Evolutionary conservation across 2,888 invertebrate species (phyloP).

Genomic region (Andrena trimmerana): DNA sequence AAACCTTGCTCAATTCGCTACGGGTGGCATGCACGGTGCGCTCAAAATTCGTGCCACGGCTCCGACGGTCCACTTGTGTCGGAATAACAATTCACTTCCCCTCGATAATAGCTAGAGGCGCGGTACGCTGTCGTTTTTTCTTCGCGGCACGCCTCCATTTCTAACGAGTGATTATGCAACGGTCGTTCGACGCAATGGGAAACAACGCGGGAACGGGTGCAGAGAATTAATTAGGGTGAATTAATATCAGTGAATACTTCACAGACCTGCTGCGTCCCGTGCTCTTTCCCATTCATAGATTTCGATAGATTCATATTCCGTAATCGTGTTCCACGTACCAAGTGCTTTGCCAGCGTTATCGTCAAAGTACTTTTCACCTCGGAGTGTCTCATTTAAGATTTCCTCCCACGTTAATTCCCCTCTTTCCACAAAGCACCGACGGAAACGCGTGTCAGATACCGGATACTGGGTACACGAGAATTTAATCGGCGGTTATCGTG

Average conservation of each 20-base stretch:
- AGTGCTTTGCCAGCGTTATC: neutral
- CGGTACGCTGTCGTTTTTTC: constrained; percentile 18
- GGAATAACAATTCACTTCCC: constrained; percentile 51
- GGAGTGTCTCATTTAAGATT: neutral
- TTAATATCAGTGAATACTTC: neutral
- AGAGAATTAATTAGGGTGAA: constrained; percentile 17
- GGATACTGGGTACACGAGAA: neutral
- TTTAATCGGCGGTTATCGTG: constrained; percentile 24
- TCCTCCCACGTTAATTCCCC: neutral
- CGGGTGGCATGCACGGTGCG: constrained; percentile 53
- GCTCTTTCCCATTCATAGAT: too few relatives aligned
- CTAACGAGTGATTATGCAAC: neutral
- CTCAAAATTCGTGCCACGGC: constrained; percentile 33
- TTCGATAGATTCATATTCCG: too few relatives aligned
- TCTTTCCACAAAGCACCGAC: neutral
- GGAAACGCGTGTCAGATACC: constrained; percentile 26
- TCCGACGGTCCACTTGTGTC: constrained; percentile 15
- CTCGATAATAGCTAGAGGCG: constrained; percentile 30
- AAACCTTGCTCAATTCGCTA: constrained; percentile 63
- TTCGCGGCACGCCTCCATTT: constrained; percentile 6
- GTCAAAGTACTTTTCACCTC: neutral
- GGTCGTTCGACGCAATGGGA: neutral
- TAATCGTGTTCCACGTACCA: too few relatives aligned
- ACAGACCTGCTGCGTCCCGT: neutral
- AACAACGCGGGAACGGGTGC: neutral